Base-by-base conservation (phyloP, 2,113 vertebrate genomes). In the Pterocles gutturalis region DNA sequence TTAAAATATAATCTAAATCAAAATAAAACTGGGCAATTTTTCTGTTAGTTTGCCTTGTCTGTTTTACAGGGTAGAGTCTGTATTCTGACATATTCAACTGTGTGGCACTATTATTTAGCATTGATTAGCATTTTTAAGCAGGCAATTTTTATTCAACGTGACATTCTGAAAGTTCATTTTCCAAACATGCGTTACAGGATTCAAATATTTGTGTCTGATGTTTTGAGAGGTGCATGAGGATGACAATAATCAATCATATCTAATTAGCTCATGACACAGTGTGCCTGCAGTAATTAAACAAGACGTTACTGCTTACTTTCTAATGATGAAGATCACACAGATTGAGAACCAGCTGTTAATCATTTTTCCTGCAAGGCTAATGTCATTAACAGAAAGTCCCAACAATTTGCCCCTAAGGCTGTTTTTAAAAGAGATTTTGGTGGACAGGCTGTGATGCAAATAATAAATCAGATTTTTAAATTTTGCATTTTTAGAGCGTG, bases 191-290 rank as follows among this genome's bases (percentile, higher is more conserved):
- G 2, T 80, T 89, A 31, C 21, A n/a, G 34, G 70, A 85, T 82
- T 87, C 60, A 92, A 53, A 90, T 89, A 84, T 96, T 97, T 97
- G 41, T 51, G 41, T 95, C 64, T 95, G 60, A 80, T 94, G 51
- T 93, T 94, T 92, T 92, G 69, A 96, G 92, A 91, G 72, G 61
- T 78, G 31, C 49, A 87, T 80, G 54, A 87, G 57, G 73, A 90
- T 95, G 96, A 93, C 92, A 97, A 87, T 93, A 96, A 97, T 97
- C 93, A 90, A 93, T 98, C 96, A 96, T 92, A 86, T 75, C 61
- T 95, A 96, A 97, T 97, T 97, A 96, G 86, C 60, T 90, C 57
- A 75, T 97, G 90, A 97, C 79, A 85, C 45, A 87, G 62, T 90
- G 55, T 83, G 81, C 83, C 86, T 89, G 76, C 77, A 93, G 80